Conservation (phyloP, 2,888 invertebrate genomes). For the Iselma pallidipennis region DNA sequence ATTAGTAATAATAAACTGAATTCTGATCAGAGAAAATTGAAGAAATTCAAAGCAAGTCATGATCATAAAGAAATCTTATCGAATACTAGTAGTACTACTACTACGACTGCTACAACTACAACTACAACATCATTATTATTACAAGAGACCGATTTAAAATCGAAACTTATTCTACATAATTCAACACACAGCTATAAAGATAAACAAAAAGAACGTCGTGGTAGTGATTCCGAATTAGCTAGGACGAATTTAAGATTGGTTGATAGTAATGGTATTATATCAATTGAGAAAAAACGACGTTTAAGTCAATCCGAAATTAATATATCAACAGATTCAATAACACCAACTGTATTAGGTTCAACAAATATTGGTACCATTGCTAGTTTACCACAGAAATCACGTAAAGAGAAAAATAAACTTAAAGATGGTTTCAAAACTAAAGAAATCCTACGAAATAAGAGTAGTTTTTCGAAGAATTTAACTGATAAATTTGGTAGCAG, state of each 20-base stretch:
- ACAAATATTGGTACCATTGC: slow-evolving; percentile 70
- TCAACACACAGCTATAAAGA: slow-evolving; percentile 41
- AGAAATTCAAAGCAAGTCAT: slow-evolving; percentile 47
- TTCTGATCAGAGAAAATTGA: slow-evolving; percentile 40
- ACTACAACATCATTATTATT: not conserved
- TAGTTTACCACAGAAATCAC: slow-evolving; percentile 53
- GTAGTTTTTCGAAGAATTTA: slow-evolving; percentile 61
- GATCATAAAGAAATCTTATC: slow-evolving; percentile 34
- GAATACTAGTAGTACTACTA: not conserved
- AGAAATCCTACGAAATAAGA: slow-evolving; percentile 57
- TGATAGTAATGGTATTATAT: slow-evolving; percentile 65
- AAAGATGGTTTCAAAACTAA: slow-evolving; percentile 53
- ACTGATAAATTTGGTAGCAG: slow-evolving; percentile 56
- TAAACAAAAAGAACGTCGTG: slow-evolving; percentile 58
- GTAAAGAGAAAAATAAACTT: slow-evolving; percentile 46
- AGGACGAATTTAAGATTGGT: slow-evolving; percentile 44
- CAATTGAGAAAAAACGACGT: slow-evolving; percentile 68
- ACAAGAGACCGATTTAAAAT: slow-evolving; percentile 30
- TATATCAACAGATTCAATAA: slow-evolving; percentile 36
- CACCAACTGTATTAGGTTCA: slow-evolving; percentile 61
- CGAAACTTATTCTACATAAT: slow-evolving; percentile 45
- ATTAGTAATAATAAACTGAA: slow-evolving; percentile 30
- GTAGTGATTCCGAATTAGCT: slow-evolving; percentile 58
- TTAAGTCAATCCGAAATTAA: slow-evolving; percentile 59
- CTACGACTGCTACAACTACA: not conserved